phyloP scores from a whole-genome alignment of 2,797 vertebrate genomes.

The Cossypha caffra region DNA sequence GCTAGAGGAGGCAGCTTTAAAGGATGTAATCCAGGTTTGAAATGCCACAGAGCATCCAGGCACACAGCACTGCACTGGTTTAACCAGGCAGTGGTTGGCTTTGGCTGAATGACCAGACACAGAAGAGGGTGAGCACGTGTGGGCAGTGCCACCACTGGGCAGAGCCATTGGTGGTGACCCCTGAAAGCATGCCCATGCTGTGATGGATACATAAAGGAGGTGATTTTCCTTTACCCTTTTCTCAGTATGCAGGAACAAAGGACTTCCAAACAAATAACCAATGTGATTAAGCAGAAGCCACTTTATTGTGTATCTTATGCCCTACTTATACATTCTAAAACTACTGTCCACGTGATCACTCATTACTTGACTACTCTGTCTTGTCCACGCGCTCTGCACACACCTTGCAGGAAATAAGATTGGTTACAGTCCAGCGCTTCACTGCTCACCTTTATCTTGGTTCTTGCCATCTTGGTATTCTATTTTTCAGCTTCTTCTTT shows the following conservation, averaged over 20 bases:
- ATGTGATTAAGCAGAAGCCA: no score
- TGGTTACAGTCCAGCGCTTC: no score
- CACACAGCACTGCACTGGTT: accelerated
- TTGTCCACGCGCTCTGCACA: no score
- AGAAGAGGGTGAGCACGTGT: background rate
- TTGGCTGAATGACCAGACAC: accelerated
- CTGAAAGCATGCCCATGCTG: accelerated
- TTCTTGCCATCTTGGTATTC: no score
- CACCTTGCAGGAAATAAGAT: no score
- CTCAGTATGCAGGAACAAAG: background rate
- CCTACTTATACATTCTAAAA: no score
- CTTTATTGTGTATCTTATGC: no score
- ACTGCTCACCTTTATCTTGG: no score
- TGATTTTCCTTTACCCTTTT: background rate
- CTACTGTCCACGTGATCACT: no score
- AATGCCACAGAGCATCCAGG: background rate
- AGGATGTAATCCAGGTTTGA: background rate
- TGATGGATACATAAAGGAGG: background rate
- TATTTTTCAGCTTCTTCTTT: no score
- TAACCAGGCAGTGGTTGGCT: background rate
- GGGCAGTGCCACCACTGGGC: background rate
- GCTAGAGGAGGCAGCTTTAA: background rate
- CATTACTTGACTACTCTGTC: no score
- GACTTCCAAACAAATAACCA: no score
- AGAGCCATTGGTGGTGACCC: background rate